These are phyloP conservation scores for Phyto melanocephala DNA, from an alignment of 2,888 invertebrate species.

Conservation along the genomic window DNA sequence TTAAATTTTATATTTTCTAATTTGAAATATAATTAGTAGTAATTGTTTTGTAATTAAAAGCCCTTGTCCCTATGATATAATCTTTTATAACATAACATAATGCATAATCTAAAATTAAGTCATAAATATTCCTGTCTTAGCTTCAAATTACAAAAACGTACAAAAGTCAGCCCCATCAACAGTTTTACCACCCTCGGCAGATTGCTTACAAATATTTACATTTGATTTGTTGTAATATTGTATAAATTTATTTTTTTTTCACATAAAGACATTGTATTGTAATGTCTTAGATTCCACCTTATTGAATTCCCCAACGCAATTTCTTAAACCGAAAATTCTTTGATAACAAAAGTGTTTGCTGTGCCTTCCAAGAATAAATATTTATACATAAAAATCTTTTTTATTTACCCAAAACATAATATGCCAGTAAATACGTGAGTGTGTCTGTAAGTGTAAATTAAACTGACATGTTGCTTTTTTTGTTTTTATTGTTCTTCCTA, in stretches of 20 bases:
- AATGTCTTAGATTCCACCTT: conserved; percentile 9
- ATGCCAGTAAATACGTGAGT: conserved; percentile 7
- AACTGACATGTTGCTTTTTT: conserved; percentile 48
- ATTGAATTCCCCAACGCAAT: conserved; percentile 58
- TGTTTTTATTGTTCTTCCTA: conserved; percentile 7
- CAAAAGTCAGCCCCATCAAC: neutral
- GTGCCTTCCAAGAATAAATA: conserved; percentile 40
- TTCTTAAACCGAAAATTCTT: neutral
- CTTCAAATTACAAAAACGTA: neutral
- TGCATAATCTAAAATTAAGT: neutral
- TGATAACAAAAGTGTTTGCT: neutral
- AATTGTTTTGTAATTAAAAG: too few relatives aligned
- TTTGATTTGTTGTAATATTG: neutral
- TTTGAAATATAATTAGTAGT: too few relatives aligned
- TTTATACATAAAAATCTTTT: conserved; percentile 39
- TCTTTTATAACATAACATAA: too few relatives aligned
- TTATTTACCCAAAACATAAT: conserved; percentile 42
- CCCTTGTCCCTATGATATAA: too few relatives aligned
- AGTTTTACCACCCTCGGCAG: conserved; percentile 12
- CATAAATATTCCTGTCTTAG: neutral
- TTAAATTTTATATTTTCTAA: too few relatives aligned
- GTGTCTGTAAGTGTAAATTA: neutral
- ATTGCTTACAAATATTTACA: neutral
- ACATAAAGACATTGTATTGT: neutral
- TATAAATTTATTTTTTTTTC: neutral